Conservation (phyloP, 53 echinoderm and acorn worm genomes). For the Echinometra lucunter region DNA sequence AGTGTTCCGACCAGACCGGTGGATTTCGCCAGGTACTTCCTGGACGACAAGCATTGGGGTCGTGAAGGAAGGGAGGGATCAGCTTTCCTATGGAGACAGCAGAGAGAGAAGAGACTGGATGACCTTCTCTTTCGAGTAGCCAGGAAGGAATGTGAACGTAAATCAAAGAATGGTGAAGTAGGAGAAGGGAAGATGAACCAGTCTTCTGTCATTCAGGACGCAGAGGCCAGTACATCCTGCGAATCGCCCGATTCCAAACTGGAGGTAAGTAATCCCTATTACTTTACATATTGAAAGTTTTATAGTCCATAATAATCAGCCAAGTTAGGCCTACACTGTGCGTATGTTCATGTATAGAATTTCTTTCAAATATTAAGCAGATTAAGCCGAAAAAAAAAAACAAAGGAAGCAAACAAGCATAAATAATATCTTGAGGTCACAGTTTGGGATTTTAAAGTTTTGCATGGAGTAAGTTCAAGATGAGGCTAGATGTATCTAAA, state of each 20-base stretch:
- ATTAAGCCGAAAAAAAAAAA: no score
- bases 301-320: no score
- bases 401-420: no score
- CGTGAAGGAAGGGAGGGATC: conserved; percentile 55
- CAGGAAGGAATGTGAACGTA: conserved; percentile 64
- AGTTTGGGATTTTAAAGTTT: no score
- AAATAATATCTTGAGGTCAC: no score
- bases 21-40: conserved; percentile 57
- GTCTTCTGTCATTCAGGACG: conserved; percentile 56
- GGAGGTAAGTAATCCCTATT: conserved; percentile 1
- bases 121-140: conserved; percentile 62
- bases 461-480: no score
- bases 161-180: conserved; percentile 11
- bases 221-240: conserved; percentile 61
- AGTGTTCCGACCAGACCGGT: neutral
- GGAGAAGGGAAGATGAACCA: conserved; percentile 30
- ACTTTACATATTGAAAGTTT: no score
- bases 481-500: no score
- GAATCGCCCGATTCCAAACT: conserved; percentile 47
- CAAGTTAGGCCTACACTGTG: no score
- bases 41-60: conserved; percentile 57
- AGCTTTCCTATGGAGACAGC: conserved; percentile 52
- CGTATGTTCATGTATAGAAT: no score
- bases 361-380: no score
- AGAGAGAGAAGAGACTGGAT: conserved; percentile 60